phyloP scores from a whole-genome alignment of 1,140 invertebrate species.

The Paraescarpia echinospica region DNA sequence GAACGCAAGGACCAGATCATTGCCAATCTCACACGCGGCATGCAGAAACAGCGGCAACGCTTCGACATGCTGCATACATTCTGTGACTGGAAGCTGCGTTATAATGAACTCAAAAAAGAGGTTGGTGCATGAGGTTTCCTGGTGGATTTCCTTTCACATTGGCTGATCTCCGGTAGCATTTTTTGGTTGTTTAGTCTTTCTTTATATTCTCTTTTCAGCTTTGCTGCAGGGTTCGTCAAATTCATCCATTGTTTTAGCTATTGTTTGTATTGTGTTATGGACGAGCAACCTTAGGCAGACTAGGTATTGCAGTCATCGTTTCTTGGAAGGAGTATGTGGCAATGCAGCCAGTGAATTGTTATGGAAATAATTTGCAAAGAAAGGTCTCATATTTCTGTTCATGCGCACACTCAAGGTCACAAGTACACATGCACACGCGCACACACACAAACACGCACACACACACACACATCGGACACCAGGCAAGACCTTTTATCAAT shows the following conservation, averaged over 20 bases:
- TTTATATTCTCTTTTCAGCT: background rate
- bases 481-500: too few species aligned
- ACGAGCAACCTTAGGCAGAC: too few species aligned
- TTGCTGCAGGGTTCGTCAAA: background rate
- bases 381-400: too few species aligned
- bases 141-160: background rate
- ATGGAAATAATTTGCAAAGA: too few species aligned
- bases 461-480: too few species aligned
- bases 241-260: background rate
- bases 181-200: background rate
- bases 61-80: slow-evolving; percentile 46
- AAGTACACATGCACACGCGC: too few species aligned
- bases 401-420: too few species aligned
- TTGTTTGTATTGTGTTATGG: too few species aligned
- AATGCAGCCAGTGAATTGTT: too few species aligned
- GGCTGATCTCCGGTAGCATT: background rate
- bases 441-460: too few species aligned
- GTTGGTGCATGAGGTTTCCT: slow-evolving; percentile 29
- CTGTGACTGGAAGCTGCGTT: slow-evolving; percentile 47
- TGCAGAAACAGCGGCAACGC: slow-evolving; percentile 51
- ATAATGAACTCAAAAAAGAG: slow-evolving; percentile 48
- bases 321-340: too few species aligned
- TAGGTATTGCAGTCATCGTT: too few species aligned
- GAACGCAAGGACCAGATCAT: slow-evolving; percentile 53
- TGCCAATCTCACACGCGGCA: slow-evolving; percentile 50